phyloP scores from a whole-genome alignment of 2,113 vertebrate genomes.

The Anas platyrhynchos region DNA sequence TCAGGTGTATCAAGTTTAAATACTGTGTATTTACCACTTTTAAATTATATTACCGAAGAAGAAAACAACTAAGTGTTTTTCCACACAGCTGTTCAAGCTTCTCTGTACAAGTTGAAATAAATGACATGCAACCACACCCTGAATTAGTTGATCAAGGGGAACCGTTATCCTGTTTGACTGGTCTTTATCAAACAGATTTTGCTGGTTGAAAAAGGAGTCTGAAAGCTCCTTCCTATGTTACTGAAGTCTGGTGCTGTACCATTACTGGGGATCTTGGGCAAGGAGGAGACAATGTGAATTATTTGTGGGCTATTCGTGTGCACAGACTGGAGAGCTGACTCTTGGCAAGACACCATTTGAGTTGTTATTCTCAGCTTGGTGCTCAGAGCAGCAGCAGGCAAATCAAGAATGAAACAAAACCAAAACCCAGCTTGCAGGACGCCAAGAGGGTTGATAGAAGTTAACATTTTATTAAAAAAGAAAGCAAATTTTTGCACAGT shows the following conservation, averaged over 20 bases:
- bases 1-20: slow-evolving; percentile 82
- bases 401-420: neutral
- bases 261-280: neutral
- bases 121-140: slow-evolving; percentile 60
- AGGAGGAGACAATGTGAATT: neutral
- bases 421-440: neutral
- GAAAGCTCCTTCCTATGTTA: neutral
- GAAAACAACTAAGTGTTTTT: slow-evolving; percentile 63
- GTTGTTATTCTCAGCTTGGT: neutral
- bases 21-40: slow-evolving; percentile 84
- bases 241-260: neutral
- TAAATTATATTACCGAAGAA: slow-evolving; percentile 72
- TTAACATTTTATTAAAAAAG: slow-evolving; percentile 27
- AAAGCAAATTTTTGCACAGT: neutral
- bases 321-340: fast-evolving
- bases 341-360: neutral
- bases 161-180: neutral
- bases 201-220: neutral
- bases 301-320: neutral
- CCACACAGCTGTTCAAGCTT: slow-evolving; percentile 72
- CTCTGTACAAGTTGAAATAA: slow-evolving; percentile 81
- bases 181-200: neutral
- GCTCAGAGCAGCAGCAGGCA: neutral
- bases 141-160: neutral
- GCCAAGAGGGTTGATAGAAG: neutral